Base-by-base conservation (phyloP, 2,797 vertebrate genomes). In the Sebastes steindachneri region DNA sequence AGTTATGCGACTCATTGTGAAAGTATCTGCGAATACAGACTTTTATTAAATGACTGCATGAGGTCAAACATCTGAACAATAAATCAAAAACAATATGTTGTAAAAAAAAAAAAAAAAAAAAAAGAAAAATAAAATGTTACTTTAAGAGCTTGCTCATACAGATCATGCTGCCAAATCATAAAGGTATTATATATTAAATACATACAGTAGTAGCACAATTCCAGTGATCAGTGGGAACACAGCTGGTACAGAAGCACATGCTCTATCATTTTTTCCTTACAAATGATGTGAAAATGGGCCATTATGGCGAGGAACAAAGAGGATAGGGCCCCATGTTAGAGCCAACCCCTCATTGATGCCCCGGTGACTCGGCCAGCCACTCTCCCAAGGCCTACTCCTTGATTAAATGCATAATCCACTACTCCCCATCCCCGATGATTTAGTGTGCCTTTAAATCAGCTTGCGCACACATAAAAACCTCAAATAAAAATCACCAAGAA, bases 351-450 rank as follows among this genome's bases (percentile, higher is more conserved):
- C 90, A 88, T 67, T 86, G 93, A 94, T 94, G 94, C 93, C 93
- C 94, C 74, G 80, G 95, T 94, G 93, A 93, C 95, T 95, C 79
- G 91, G 91, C 94, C 92, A 94, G 94, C 95, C 93, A 94, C 93
- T 95, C 94, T 96, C 94, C 93, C 95, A 95, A 95, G 95, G 95
- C 95, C 96, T 95, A 93, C 94, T 94, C 93, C 95, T 96, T 96
- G 96, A 96, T 96, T 96, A 96, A 96, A 96, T 96, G 96, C 95
- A 96, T 96, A 96, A 96, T 96, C 95, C 95, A 95, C 94, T 95
- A 93, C 95, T 95, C 95, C 86, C 90, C 90, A 95, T 93, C 93
- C 95, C 92, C 94, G 88, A 86, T 96, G 96, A 96, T 96, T 96
- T 96, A 95, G 94, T 96, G 95, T 91, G 95, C 94, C 96, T 97